These are phyloP conservation scores for Microcebus murinus DNA, from an alignment of 2,113 vertebrate species.

Conservation along the genomic window DNA sequence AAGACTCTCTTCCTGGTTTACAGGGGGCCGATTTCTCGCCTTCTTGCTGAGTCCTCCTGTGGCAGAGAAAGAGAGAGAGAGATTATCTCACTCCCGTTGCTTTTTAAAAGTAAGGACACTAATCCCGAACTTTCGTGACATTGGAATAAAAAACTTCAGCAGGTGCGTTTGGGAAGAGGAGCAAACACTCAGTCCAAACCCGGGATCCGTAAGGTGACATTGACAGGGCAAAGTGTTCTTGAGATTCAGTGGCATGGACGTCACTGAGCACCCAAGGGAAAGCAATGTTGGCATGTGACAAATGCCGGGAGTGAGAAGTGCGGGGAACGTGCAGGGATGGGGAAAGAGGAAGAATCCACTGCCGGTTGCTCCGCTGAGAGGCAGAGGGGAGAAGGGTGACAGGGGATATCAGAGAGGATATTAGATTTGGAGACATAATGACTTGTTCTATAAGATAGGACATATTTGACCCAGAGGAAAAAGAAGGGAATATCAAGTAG, in stretches of 20 bases:
- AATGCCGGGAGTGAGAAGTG: fast-evolving
- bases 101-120: too few species aligned
- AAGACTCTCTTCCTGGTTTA: neutral
- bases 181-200: neutral
- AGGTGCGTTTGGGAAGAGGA: neutral
- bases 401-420: too few species aligned
- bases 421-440: neutral
- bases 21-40: fast-evolving
- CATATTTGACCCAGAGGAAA: neutral
- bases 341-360: too few species aligned
- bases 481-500: neutral
- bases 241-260: fast-evolving
- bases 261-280: neutral
- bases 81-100: neutral
- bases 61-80: neutral
- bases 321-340: too few species aligned
- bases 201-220: too few species aligned
- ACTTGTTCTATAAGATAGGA: neutral
- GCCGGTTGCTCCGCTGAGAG: neutral
- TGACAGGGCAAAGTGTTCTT: too few species aligned
- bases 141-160: neutral
- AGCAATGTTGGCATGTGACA: fast-evolving
- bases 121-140: fast-evolving
- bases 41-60: neutral
- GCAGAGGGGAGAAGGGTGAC: neutral